These are phyloP conservation scores for Corynorhinus townsendii DNA, from an alignment of 2,113 vertebrate genomes.

Conservation along the genomic window DNA sequence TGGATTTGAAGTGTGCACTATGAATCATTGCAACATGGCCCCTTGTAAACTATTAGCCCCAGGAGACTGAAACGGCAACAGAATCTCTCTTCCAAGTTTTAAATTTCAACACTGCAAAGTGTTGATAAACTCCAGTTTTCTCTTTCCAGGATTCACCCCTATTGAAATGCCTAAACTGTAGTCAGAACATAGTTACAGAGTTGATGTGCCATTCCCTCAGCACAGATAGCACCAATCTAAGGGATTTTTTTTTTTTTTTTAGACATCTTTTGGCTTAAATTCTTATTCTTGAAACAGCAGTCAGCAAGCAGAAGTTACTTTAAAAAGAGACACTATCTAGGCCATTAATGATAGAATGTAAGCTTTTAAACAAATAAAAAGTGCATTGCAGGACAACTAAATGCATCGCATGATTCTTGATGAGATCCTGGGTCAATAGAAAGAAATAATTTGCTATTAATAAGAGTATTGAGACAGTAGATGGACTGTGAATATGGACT, in stretches of 20 bases:
- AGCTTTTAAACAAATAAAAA: conserved; percentile 59
- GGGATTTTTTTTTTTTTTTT: conserved; percentile 77
- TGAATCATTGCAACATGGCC: conserved; percentile 68
- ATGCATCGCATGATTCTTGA: not conserved
- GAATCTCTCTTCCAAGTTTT: conserved; percentile 70
- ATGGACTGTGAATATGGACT: not conserved
- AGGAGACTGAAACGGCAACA: conserved; percentile 76
- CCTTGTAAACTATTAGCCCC: conserved; percentile 72
- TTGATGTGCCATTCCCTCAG: conserved; percentile 72
- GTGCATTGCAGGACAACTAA: not conserved
- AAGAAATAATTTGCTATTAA: not conserved
- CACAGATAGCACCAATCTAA: conserved; percentile 74
- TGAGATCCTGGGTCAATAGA: not conserved
- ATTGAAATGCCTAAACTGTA: conserved; percentile 64
- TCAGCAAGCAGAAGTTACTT: conserved; percentile 74
- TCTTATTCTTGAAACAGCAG: conserved; percentile 78
- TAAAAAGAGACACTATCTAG: conserved; percentile 72
- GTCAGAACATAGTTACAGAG: conserved; percentile 63
- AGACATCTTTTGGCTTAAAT: conserved; percentile 78
- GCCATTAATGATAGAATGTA: conserved; percentile 69
- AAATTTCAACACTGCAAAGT: conserved; percentile 79
- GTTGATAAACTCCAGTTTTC: conserved; percentile 69
- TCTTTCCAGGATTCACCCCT: conserved; percentile 67
- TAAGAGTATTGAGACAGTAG: not conserved
- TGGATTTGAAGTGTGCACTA: conserved; percentile 72